These are phyloP conservation scores for Quadroppia sp. DNA, from an alignment of 2,888 invertebrate genomes.

Conservation along the genomic window DNA sequence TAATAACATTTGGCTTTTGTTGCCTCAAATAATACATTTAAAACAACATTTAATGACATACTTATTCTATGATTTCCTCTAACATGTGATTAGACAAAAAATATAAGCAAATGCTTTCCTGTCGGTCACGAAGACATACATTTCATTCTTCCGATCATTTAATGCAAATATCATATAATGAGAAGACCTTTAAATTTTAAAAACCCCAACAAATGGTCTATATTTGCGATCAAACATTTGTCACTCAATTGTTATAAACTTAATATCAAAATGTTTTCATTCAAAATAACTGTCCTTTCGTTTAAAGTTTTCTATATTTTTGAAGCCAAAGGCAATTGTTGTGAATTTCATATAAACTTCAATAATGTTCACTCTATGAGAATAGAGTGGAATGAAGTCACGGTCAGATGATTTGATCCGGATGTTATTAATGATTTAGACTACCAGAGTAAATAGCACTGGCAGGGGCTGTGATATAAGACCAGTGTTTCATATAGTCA, in stretches of 20 bases:
- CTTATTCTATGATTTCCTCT: constrained; percentile 11
- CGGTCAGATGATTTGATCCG: constrained; percentile 30
- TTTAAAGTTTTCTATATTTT: neutral
- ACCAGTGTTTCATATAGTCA: too few species aligned
- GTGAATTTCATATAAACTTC: neutral
- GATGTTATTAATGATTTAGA: constrained; percentile 20
- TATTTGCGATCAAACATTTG: neutral
- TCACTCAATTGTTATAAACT: neutral
- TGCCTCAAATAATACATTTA: neutral
- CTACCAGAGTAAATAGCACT: too few species aligned
- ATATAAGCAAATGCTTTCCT: constrained; percentile 11
- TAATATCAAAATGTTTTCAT: neutral
- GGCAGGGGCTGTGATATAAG: too few species aligned
- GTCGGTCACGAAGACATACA: neutral
- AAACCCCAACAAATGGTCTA: neutral
- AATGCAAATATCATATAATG: neutral
- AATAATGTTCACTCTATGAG: constrained; percentile 7
- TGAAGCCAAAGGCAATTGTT: neutral
- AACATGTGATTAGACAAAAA: neutral
- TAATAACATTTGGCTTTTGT: neutral
- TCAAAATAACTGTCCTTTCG: neutral
- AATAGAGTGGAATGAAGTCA: constrained; percentile 26
- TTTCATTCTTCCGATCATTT: constrained; percentile 5
- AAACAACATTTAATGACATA: constrained; percentile 8
- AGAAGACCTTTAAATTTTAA: neutral